Base-by-base conservation (phyloP, 2,888 invertebrate species). In the Heteromyza rotundicornis region DNA sequence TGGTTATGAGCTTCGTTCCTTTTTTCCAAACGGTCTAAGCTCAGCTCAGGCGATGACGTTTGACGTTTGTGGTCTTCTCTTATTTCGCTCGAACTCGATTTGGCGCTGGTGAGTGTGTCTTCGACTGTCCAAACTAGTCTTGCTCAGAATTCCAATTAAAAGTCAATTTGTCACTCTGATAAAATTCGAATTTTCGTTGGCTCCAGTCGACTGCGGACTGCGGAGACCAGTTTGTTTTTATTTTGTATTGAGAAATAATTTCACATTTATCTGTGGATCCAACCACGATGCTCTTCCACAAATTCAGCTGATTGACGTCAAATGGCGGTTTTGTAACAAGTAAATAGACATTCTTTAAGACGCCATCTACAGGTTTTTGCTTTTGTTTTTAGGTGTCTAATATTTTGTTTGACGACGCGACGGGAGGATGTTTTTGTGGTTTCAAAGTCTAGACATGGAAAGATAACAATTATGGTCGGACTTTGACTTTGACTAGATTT, bases 81-180 rank as follows among this genome's bases (percentile, higher is more conserved):
- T 53, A 32, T 53, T 53, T 17, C 52, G 52, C 52, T 19, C 36
- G 54, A 60, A 49, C 49, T 27, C 20, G 27, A n/a, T n/a, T n/a
- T n/a, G n/a, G n/a, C 7, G n/a, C 27, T n/a, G 36, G 53, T 56
- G 44, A 24, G 22, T 44, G 27, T 56, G 17, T 7, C 23, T 24
- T 19, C 23, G 10, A 40, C 8, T 40, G 23, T 22, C 23, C 24
- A 36, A 59, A 60, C 57, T 24, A 57, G 58, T 44, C 27, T 36
- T 49, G 50, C 32, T 52, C n/a, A 35, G 56, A 54, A 56, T 64
- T 64, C 63, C 55, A 62, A 60, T 63, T 64, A 63, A 66, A 64
- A 60, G 44, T 44, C 40, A 57, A 67, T 67, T 64, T 64, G 67
- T 64, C 67, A 67, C 27, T 58, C 55, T 32, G 59, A 60, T 54